phyloP scores from a whole-genome alignment of 37 sponge, comb jelly and placozoan genomes.

The Tethya wilhelma region DNA sequence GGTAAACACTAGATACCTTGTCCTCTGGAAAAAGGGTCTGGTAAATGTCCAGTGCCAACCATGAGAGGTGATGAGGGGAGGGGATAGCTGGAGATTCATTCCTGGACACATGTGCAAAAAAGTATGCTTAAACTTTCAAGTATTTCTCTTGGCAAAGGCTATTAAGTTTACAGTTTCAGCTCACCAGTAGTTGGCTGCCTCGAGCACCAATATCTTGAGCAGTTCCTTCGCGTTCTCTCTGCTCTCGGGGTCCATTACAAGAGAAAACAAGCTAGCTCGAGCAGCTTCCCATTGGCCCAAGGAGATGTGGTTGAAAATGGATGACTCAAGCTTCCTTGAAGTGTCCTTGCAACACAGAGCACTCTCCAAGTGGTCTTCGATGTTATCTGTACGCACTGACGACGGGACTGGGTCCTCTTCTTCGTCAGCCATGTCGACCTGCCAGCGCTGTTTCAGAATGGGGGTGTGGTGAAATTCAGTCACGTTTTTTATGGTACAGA shows the following conservation, averaged over 20 bases:
- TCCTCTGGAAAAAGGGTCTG: constrained; percentile 22
- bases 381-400: too few relatives aligned
- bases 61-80: constrained; percentile 76
- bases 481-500: too few relatives aligned
- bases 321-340: constrained; percentile 37
- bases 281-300: constrained; percentile 90
- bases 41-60: constrained; percentile 62
- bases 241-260: neutral
- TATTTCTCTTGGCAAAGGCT: neutral
- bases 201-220: constrained; percentile 49
- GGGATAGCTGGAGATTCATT: constrained; percentile 48
- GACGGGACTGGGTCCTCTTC: too few relatives aligned
- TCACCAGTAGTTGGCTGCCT: constrained; percentile 60
- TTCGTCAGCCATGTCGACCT: too few relatives aligned
- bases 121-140: neutral
- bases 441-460: too few relatives aligned
- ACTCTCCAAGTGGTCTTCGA: too few relatives aligned
- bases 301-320: constrained; percentile 54
- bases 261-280: constrained; percentile 38
- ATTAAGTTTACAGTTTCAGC: neutral
- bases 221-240: constrained; percentile 39
- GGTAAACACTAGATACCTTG: too few relatives aligned
- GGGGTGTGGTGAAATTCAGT: too few relatives aligned
- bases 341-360: constrained; percentile 22
- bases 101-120: constrained; percentile 29